Evolutionary conservation across 2,888 invertebrate genomes (phyloP), one percentile per base, ranked within the genome.

Genomic region (Rutpela maculata): DNA sequence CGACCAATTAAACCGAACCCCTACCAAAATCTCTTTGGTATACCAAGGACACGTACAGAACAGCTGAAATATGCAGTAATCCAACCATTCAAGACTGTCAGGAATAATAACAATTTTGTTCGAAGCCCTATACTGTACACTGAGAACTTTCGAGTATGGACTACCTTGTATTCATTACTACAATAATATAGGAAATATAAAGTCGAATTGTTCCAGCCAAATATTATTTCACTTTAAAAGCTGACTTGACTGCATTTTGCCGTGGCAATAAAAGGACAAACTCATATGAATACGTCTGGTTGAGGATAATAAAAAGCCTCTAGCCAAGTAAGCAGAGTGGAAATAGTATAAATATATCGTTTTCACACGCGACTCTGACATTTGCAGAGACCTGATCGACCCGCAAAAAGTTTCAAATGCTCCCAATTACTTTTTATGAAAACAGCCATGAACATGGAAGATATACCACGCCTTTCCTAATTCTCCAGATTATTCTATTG

Each of bases 291-390:
- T 72, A 63, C 72, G 72, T 60, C 18, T 31, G 69, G 72, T n/a
- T 72, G 72, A 26, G 55, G 38, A 63, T 72, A 72, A 72, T 72
- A 72, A 72, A 72, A 72, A 35, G 63, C 26, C 72, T 63, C 38
- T 72, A 55, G 55, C 62, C 22, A n/a, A 63, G 31, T n/a, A 63
- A 55, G 72, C 31, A 50, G 26, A 55, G 72, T 55, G 56, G 63
- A 55, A 55, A 50, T 60, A 18, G 26, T 50, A 62, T 38, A 73
- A 68, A 67, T 67, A 74, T 71, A 74, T 43, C 43, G 72, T 43
- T 71, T 67, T 57, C 56, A 77, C 77, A 77, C 74, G 77, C 77
- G 62, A 77, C 74, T 67, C 22, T 17, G 60, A 55, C 74, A 68
- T 56, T 72, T 72, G 63, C 62, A 50, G 31, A 63, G 63, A 63